A percentile compares a stretch with the other conserved stretches of the same genome.
These are phyloP conservation scores for Hemibagrus guttatus DNA, from an alignment of 2,797 vertebrate species.

Conservation along the genomic window DNA sequence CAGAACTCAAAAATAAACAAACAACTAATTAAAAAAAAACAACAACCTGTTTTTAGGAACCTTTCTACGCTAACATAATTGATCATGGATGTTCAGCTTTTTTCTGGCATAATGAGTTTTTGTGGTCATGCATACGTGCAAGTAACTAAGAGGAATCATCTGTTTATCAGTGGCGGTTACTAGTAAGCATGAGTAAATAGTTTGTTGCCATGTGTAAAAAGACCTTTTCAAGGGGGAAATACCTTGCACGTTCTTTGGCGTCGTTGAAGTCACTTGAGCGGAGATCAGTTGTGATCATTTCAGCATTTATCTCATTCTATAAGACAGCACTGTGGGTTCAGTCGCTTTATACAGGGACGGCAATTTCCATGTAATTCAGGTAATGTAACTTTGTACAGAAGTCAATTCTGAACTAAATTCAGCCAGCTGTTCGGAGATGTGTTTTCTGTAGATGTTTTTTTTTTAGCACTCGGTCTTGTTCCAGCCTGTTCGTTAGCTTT, in stretches of 20 bases:
- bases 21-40: neutral
- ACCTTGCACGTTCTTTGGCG: neutral
- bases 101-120: no score
- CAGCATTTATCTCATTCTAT: no score
- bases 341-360: neutral
- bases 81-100: neutral
- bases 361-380: neutral
- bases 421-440: neutral
- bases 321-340: neutral
- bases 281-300: no score
- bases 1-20: neutral
- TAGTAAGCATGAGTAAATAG: neutral
- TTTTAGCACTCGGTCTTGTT: neutral
- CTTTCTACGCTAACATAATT: no score
- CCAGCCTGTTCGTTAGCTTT: neutral
- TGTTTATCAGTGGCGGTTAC: neutral
- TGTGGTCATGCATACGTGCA: neutral
- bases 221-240: neutral
- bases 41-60: no score
- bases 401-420: neutral
- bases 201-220: no score
- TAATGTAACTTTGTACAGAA: neutral
- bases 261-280: neutral
- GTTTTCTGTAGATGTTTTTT: neutral
- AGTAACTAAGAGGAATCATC: neutral